Conservation (phyloP, 2,113 vertebrate species). For the Jaculus jaculus region DNA sequence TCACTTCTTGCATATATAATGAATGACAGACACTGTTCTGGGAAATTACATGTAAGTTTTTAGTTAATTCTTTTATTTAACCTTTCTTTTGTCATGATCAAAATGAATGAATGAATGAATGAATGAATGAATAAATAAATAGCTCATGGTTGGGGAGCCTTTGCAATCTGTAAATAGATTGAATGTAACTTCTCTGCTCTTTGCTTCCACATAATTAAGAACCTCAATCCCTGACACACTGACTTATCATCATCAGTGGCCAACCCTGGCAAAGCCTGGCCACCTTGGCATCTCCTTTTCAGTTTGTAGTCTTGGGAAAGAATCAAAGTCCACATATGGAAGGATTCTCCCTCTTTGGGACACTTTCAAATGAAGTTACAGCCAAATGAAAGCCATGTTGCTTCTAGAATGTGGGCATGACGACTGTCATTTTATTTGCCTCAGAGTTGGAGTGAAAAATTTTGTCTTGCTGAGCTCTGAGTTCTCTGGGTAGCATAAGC, state of each 20-base stretch:
- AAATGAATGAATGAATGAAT: no score
- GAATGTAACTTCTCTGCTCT: background rate
- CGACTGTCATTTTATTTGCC: constrained; percentile 78
- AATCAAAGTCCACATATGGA: background rate
- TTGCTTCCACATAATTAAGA: background rate
- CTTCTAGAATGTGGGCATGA: constrained; percentile 64
- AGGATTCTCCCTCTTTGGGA: constrained; percentile 56
- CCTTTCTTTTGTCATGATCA: constrained; percentile 1
- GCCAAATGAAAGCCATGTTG: constrained; percentile 66
- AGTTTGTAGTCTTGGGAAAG: background rate
- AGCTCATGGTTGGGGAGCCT: background rate
- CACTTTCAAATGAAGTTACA: constrained; percentile 65
- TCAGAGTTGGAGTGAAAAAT: constrained; percentile 76
- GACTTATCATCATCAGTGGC: background rate
- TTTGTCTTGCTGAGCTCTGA: constrained; percentile 73
- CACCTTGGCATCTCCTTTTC: background rate
- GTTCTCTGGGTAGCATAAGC: constrained; percentile 70
- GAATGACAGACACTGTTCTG: background rate
- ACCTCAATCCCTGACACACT: background rate
- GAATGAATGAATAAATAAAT: no score
- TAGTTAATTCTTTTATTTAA: constrained; percentile 35
- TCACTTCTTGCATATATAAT: background rate
- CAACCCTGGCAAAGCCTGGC: background rate
- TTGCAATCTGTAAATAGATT: constrained; percentile 6
- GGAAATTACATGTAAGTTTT: background rate